Base-by-base conservation (phyloP, 2,113 vertebrate genomes). In the Raja brachyura region DNA sequence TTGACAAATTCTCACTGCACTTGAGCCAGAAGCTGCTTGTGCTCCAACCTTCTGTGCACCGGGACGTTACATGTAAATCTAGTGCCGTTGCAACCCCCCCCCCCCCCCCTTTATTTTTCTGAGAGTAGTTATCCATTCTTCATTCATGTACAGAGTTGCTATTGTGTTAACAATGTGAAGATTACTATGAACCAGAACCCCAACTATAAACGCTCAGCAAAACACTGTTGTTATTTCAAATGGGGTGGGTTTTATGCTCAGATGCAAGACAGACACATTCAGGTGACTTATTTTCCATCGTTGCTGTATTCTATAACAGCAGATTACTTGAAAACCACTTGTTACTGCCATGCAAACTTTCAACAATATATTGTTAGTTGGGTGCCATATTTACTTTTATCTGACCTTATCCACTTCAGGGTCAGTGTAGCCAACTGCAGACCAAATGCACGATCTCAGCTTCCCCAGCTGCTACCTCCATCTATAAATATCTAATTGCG, bases 391-490 rank as follows among this genome's bases (percentile, higher is more conserved):
- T 92, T 92, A 68, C 90, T 92, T 73, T 39, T 39, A 92, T 92
- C 33, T 70, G 90, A 92, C 90, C 90, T 92, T 92, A 39, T 92
- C 90, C 39, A 74, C 66, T 92, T 92, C 90, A 54, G 90, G 90
- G 90, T 92, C 66, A 92, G 90, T 14, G 39, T 14, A 14, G 66
- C 66, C 66, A 70, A 73, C 90, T 92, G 90, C 33, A 70, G 54
- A 54, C 90, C 90, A 74, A 73, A 92, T 92, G 66, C 68, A 92
- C 39, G 73, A 68, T 28, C 68, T 92, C 20, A 92, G 68, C 90
- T 73, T 28, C 66, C 90, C 48, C 90, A 92, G 90, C 90, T 92
- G 90, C 90, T 73, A 54, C 59, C 33, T 33, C 66, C 66, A 11
- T 92, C 90, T 92, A 92, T 92, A 92, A 92, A 92, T 92, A 92